Evolutionary conservation across 2,888 invertebrate species (phyloP).

Genomic region (Belgica antarctica): DNA sequence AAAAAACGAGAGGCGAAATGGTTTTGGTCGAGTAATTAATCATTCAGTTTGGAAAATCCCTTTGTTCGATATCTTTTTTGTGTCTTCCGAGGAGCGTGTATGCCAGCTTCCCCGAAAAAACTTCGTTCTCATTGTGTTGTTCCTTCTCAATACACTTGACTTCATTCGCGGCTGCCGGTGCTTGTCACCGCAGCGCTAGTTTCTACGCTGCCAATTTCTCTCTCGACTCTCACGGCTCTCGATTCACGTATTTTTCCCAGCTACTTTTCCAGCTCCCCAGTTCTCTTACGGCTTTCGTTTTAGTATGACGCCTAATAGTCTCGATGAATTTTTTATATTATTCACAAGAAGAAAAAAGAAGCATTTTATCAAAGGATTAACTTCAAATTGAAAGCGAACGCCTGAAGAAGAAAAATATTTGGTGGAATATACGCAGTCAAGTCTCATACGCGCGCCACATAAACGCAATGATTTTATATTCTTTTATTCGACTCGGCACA

Average conservation of each 20-base stretch:
- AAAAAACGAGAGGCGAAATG: neutral
- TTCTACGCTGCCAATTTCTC: neutral
- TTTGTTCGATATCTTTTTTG: neutral
- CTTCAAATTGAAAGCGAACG: conserved; percentile 31
- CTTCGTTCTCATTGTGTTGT: neutral
- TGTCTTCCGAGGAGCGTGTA: neutral
- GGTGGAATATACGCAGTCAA: neutral
- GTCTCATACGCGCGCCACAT: neutral
- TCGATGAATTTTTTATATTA: conserved; percentile 9
- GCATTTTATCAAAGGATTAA: conserved; percentile 36
- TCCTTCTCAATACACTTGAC: neutral
- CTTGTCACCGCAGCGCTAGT: neutral
- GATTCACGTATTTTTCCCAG: conserved; percentile 27
- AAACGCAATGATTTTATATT: conserved; percentile 23
- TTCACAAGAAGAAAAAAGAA: conserved; percentile 25
- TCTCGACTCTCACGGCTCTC: conserved; percentile 13
- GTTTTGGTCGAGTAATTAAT: conserved; percentile 17
- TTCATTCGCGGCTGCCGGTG: neutral
- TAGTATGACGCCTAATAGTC: conserved; percentile 30
- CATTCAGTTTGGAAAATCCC: conserved; percentile 16
- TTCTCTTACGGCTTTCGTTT: conserved; percentile 12
- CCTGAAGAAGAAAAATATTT: neutral
- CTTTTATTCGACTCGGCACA: neutral
- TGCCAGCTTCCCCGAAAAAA: no score
- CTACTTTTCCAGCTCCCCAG: conserved; percentile 38